These are phyloP conservation scores for Nipponia nippon DNA, from an alignment of 2,113 vertebrate species.

Conservation along the genomic window DNA sequence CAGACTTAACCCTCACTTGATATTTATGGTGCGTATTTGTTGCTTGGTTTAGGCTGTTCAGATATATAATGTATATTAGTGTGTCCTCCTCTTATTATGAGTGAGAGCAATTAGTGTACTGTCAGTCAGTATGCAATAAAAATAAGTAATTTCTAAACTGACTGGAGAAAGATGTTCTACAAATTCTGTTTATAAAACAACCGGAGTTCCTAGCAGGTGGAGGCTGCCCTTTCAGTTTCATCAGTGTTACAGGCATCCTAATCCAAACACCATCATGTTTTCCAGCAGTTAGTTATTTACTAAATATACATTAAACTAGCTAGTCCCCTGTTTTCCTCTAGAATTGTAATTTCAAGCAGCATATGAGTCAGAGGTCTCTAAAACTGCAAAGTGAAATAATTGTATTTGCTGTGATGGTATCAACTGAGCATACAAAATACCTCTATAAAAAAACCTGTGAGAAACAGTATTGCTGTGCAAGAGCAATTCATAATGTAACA, in stretches of 20 bases:
- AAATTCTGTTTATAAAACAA: neutral
- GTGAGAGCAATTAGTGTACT: slow-evolving; percentile 17
- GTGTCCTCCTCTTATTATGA: neutral
- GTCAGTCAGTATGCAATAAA: neutral
- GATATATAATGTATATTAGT: neutral
- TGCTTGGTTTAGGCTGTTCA: neutral
- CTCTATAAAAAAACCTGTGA: neutral
- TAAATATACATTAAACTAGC: neutral
- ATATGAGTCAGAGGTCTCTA: neutral
- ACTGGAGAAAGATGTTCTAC: neutral
- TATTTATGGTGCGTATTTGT: neutral
- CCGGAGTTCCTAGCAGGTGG: neutral
- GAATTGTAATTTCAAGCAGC: neutral
- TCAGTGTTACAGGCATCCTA: neutral
- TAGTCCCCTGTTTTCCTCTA: neutral
- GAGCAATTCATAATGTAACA: neutral
- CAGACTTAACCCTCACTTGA: neutral
- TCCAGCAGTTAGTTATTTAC: neutral
- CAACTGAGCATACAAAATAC: neutral
- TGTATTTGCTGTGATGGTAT: slow-evolving; percentile 5
- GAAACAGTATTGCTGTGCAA: neutral
- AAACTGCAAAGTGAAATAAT: neutral
- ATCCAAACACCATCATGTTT: neutral
- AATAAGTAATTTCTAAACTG: neutral
- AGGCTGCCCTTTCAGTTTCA: neutral